These are phyloP conservation scores for Brachycybe producta DNA, from an alignment of 2,888 invertebrate genomes.

Conservation along the genomic window DNA sequence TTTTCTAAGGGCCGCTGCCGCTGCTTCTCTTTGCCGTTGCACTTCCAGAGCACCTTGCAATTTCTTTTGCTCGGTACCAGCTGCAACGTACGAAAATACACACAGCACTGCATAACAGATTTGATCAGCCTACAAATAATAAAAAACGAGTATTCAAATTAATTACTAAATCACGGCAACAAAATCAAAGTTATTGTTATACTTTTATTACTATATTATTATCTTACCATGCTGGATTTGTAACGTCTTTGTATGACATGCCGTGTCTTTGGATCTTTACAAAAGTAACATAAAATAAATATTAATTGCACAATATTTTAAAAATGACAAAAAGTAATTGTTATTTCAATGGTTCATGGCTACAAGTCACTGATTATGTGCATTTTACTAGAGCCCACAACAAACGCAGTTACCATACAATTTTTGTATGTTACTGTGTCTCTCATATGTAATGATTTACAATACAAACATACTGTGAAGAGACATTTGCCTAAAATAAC, in stretches of 20 bases:
- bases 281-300: slow-evolving; percentile 30
- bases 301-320: too few relatives aligned
- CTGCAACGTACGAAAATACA: slow-evolving; percentile 97
- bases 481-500: too few relatives aligned
- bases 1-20: too few relatives aligned
- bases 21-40: slow-evolving; percentile 4
- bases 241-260: slow-evolving; percentile 93
- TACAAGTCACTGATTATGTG: too few relatives aligned
- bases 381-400: too few relatives aligned
- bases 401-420: too few relatives aligned
- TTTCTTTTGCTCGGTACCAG: slow-evolving; percentile 42
- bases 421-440: too few relatives aligned
- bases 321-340: background rate
- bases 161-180: background rate
- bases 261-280: slow-evolving; percentile 93
- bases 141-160: background rate
- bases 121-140: slow-evolving; percentile 72
- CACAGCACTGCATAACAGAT: slow-evolving; percentile 98
- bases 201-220: slow-evolving; percentile 12
- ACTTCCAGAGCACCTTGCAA: slow-evolving; percentile 21
- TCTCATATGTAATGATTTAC: too few relatives aligned
- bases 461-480: too few relatives aligned
- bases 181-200: background rate
- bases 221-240: slow-evolving; percentile 93
- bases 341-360: too few relatives aligned